Evolutionary conservation across 2,113 vertebrate genomes (phyloP).

Genomic region (Mastomys coucha): DNA sequence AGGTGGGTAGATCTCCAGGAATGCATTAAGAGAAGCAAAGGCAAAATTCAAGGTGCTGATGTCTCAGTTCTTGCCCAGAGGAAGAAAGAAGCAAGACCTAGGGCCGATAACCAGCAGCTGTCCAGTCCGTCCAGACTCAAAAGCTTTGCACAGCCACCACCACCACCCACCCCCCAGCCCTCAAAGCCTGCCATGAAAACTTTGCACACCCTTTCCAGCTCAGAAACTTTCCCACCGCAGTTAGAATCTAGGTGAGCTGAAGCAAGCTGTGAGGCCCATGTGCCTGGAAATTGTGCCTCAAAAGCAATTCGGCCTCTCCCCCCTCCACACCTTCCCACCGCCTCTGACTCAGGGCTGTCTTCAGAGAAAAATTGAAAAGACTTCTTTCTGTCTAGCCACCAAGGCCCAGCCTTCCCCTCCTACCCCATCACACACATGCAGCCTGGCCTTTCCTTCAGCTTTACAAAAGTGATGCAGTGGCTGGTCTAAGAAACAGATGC

Average conservation of each 20-base stretch:
- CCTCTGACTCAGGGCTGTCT: not conserved
- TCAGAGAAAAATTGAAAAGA: not conserved
- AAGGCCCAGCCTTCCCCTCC: not conserved
- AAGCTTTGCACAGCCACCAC: not conserved
- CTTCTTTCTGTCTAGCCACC: not conserved
- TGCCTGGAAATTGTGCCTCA: not conserved
- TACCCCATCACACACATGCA: not conserved
- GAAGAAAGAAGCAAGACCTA: not conserved
- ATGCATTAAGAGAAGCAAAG: not conserved
- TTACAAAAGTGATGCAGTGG: not conserved
- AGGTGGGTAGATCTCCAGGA: not conserved
- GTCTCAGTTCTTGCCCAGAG: not conserved
- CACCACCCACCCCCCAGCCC: accelerated
- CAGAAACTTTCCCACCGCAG: not conserved
- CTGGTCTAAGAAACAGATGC: conserved; percentile 54
- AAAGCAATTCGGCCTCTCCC: not conserved
- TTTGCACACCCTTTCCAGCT: not conserved
- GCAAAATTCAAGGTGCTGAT: not conserved
- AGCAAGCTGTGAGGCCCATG: not conserved
- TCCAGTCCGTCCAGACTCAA: not conserved
- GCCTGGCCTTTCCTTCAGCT: not conserved
- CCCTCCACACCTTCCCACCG: no score
- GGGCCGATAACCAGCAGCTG: no score
- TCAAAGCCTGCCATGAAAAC: accelerated
- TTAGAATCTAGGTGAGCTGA: not conserved